phyloP scores from a whole-genome alignment of 2,888 invertebrate species.

The Gibbula magus region DNA sequence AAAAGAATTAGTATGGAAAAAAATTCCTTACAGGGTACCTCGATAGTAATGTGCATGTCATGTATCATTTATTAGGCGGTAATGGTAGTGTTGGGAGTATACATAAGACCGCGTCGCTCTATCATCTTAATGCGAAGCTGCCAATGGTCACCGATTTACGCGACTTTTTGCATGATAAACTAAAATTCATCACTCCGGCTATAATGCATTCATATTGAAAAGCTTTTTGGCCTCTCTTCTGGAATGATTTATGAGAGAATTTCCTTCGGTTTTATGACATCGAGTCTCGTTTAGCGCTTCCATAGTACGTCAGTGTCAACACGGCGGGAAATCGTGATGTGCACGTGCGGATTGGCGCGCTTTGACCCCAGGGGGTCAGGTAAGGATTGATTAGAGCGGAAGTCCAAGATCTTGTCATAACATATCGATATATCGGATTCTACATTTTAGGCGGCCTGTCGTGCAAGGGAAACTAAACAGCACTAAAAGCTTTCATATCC shows the following conservation, averaged over 20 bases:
- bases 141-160: slow-evolving; percentile 12
- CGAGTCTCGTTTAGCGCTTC: neutral
- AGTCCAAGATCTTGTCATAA: slow-evolving; percentile 6
- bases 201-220: slow-evolving; percentile 25
- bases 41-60: neutral
- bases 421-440: slow-evolving; percentile 20
- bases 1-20: slow-evolving; percentile 15
- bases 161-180: slow-evolving; percentile 24
- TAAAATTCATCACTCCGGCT: slow-evolving; percentile 22
- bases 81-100: neutral
- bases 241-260: slow-evolving; percentile 5
- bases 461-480: slow-evolving; percentile 16
- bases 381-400: neutral
- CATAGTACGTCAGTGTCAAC: neutral
- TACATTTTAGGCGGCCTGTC: neutral
- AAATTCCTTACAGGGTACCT: neutral
- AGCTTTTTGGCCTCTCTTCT: slow-evolving; percentile 6
- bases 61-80: neutral
- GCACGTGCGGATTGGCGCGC: neutral
- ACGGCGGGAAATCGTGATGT: neutral
- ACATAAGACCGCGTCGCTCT: slow-evolving; percentile 1
- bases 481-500: slow-evolving; percentile 12
- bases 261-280: slow-evolving; percentile 13
- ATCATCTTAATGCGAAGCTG: slow-evolving; percentile 2
- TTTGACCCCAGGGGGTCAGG: slow-evolving; percentile 1